phyloP scores from a whole-genome alignment of 2,113 vertebrate species.

The Girardinichthys multiradiatus region DNA sequence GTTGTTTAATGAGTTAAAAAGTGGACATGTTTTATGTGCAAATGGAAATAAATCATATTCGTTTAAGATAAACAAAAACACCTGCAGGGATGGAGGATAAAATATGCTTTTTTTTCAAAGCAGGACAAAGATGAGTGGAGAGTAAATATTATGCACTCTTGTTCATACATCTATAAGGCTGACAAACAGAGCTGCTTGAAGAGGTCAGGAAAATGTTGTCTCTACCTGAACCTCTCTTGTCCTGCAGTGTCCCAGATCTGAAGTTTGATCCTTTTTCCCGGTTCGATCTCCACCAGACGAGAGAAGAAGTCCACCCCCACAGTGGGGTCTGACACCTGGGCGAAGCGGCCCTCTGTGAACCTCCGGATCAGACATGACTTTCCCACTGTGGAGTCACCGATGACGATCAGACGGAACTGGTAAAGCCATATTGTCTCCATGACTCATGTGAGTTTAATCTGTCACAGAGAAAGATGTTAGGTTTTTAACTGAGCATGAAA shows the following conservation, averaged over 20 bases:
- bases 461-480: not conserved
- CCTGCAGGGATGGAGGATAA: too few species aligned
- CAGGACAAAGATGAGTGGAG: too few species aligned
- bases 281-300: constrained; percentile 93
- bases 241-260: constrained; percentile 93
- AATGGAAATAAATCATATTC: too few species aligned
- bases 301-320: constrained; percentile 98
- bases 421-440: constrained; percentile 99
- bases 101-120: too few species aligned
- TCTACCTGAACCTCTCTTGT: constrained; percentile 90
- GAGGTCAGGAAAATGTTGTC: not conserved
- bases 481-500: not conserved
- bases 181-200: not conserved
- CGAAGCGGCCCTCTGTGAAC: constrained; percentile 94
- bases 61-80: too few species aligned
- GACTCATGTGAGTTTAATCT: constrained; percentile 57
- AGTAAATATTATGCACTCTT: too few species aligned
- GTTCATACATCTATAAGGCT: too few species aligned
- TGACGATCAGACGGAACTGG: constrained; percentile 95
- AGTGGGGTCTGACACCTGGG: constrained; percentile 94
- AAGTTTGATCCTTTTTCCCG: constrained; percentile 93
- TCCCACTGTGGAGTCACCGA: constrained; percentile 94
- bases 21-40: too few species aligned
- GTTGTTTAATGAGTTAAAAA: too few species aligned
- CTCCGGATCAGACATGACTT: constrained; percentile 94